Conservation (phyloP, 2,888 invertebrate genomes). For the Agonum fuliginosum region DNA sequence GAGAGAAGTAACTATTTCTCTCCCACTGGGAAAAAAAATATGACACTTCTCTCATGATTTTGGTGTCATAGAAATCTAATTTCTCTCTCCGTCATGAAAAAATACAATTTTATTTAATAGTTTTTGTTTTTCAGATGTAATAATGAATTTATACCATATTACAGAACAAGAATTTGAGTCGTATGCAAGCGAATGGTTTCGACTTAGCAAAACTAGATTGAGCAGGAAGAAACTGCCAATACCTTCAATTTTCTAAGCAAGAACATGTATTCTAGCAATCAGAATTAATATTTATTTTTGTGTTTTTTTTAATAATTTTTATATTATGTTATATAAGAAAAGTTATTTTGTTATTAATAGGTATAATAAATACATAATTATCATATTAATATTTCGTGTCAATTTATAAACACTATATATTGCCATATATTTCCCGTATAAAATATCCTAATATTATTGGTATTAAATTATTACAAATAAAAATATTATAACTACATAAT, state of each 20-base stretch:
- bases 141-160: neutral
- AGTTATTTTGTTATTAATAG: neutral
- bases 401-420: neutral
- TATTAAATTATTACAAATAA: neutral
- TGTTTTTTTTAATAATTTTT: neutral
- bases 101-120: neutral
- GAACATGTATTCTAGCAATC: no score
- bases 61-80: no score
- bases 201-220: neutral
- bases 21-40: no score
- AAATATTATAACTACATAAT: neutral
- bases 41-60: no score
- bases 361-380: neutral
- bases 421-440: neutral
- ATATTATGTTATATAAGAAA: neutral
- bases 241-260: neutral
- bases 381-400: neutral
- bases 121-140: neutral
- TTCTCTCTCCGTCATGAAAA: neutral
- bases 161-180: neutral
- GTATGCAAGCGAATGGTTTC: neutral
- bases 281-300: neutral
- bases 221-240: neutral
- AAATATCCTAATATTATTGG: neutral
- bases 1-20: no score